These are phyloP conservation scores for Oeneis ivallda DNA, from an alignment of 2,888 invertebrate species.

Conservation along the genomic window DNA sequence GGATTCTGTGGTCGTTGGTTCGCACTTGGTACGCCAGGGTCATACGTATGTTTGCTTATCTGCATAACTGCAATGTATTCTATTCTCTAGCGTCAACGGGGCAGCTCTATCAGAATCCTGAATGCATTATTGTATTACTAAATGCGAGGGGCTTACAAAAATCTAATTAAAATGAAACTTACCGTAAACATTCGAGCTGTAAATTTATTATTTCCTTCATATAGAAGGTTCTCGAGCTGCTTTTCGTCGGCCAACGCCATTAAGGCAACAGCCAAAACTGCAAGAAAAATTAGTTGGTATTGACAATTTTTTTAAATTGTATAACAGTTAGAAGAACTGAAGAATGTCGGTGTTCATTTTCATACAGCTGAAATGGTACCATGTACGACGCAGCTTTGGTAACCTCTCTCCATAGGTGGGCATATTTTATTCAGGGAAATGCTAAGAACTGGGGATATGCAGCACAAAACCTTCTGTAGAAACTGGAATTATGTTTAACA, in stretches of 20 bases:
- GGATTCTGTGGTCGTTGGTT: not conserved
- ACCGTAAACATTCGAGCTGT: constrained; percentile 24
- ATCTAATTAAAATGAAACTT: constrained; percentile 11
- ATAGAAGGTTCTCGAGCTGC: constrained; percentile 42
- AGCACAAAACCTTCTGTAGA: too few species aligned
- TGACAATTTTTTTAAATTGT: too few species aligned
- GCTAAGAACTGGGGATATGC: too few species aligned
- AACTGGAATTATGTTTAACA: too few species aligned
- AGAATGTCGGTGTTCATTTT: too few species aligned
- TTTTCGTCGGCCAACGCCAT: constrained; percentile 47
- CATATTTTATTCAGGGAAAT: too few species aligned
- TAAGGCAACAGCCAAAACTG: constrained; percentile 44
- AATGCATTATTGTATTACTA: not conserved
- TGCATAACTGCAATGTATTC: too few species aligned
- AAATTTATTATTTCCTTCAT: constrained; percentile 21
- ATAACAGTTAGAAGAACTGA: too few species aligned
- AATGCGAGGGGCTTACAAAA: not conserved
- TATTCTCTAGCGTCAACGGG: not conserved
- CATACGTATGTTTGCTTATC: not conserved
- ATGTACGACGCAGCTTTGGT: too few species aligned
- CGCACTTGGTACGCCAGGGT: not conserved
- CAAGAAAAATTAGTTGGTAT: constrained; percentile 14
- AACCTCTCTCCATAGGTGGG: too few species aligned
- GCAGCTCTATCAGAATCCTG: not conserved
- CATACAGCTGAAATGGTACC: too few species aligned